phyloP scores from a whole-genome alignment of 37 sponge, comb jelly and placozoan genomes.

The Hexactinellida sp. region DNA sequence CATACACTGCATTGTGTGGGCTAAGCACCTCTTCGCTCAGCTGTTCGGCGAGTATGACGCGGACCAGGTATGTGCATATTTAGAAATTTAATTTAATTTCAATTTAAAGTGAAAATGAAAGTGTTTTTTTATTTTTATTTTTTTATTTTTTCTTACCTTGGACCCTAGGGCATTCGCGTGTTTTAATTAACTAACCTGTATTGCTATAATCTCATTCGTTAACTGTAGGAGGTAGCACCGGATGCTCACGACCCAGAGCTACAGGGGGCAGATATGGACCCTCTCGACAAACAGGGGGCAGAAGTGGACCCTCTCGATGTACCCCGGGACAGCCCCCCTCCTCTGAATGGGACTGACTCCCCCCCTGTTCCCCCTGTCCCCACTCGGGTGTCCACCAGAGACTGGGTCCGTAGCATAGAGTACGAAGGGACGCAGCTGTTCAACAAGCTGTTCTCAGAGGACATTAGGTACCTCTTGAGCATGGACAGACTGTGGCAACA shows the following conservation, averaged over 20 bases:
- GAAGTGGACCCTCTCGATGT: background rate
- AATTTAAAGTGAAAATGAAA: no score
- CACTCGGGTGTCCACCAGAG: conserved; percentile 66
- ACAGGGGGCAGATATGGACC: background rate
- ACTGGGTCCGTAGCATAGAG: conserved; percentile 63
- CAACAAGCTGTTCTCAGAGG: conserved; percentile 67
- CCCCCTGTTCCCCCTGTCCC: no score
- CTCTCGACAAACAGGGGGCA: background rate
- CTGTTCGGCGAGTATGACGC: conserved; percentile 95
- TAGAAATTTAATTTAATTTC: no score
- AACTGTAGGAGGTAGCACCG: conserved; percentile 87
- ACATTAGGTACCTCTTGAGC: conserved; percentile 75
- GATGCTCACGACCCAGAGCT: conserved; percentile 71
- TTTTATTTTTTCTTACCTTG: no score
- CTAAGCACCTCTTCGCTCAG: conserved; percentile 95
- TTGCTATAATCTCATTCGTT: no score
- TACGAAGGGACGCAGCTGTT: conserved; percentile 65
- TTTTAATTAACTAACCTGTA: no score
- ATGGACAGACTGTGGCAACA: conserved; percentile 95
- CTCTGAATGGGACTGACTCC: background rate
- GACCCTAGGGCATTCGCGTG: no score
- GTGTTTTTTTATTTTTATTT: no score
- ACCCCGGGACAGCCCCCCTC: background rate
- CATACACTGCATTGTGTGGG: conserved; percentile 99
- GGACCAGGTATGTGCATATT: conserved; percentile 58